Percentiles rank a stretch among this genome's conserved stretches.
Evolutionary conservation across 2,888 invertebrate genomes (phyloP).

Genomic region (Polyploca ridens): DNA sequence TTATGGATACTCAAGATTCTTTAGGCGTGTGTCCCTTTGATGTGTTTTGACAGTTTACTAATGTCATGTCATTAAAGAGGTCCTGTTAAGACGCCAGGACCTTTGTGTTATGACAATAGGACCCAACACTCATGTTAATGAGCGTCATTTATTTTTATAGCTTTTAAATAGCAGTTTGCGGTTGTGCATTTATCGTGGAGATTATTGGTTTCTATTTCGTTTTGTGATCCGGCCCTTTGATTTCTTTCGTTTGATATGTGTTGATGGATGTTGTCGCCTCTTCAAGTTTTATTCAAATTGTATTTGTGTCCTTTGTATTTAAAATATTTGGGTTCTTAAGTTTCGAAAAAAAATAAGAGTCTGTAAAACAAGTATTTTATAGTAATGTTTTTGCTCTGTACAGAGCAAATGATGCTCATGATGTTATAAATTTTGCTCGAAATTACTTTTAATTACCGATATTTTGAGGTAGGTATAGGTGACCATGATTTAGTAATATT

Average conservation of each 20-base stretch:
- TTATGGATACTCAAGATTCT: constrained; percentile 59
- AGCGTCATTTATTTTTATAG: constrained; percentile 79
- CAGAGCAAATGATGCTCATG: no score
- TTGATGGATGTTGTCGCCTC: constrained; percentile 11
- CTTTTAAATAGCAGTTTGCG: constrained; percentile 77
- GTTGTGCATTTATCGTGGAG: constrained; percentile 65
- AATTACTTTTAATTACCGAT: no score
- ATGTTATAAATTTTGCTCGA: no score
- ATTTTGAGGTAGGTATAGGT: no score
- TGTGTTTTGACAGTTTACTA: constrained; percentile 84
- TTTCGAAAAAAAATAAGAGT: background rate
- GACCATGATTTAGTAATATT: no score
- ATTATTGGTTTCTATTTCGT: constrained; percentile 57
- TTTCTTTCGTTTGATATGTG: constrained; percentile 15
- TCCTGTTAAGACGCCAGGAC: constrained; percentile 62
- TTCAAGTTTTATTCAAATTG: background rate
- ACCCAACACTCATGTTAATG: constrained; percentile 71
- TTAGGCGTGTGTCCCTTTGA: constrained; percentile 73
- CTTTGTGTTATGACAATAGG: constrained; percentile 65
- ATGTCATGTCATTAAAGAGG: constrained; percentile 74
- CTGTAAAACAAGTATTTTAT: background rate
- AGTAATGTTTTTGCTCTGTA: no score
- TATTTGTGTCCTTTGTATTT: background rate
- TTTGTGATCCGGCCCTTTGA: constrained; percentile 27
- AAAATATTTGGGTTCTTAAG: background rate